Evolutionary conservation across 2,797 vertebrate genomes (phyloP), one percentile per base, ranked within the genome.

Genomic region (Lophius americanus): DNA sequence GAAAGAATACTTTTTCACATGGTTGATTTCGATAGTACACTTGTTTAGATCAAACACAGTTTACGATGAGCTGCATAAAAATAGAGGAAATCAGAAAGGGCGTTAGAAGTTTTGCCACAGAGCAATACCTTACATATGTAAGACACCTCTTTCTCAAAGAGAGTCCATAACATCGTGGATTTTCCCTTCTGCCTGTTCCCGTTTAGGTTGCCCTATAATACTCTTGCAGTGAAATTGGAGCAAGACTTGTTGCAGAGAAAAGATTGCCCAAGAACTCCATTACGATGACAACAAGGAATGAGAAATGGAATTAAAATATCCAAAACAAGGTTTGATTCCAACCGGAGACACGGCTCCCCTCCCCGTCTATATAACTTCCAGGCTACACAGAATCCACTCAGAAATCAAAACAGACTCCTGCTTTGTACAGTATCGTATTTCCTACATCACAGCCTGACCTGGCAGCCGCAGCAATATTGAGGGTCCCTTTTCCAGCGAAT

Each of bases 241-340:
- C 5, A 5, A 72, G 75, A 81, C 76, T 73, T 71, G 64, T 71
- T 49, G 58, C 64, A 53, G 58, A 9, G 11, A 57, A 73, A 50
- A 68, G 36, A 81, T 56, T 55, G 66, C 57, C 53, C 49, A 11
- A 56, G 50, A 78, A 79, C 70, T 84, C 64, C 52, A 80, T 78
- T 76, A 56, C 70, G 63, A 78, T 64, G 7, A 60, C 64, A 39
- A 64, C 62, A 55, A 68, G 54, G 68, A 78, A 64, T 3, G 50
- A 75, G 65, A 81, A 57, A 81, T 79, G 69, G 80, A 81, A 77
- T 78, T 76, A 64, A 84, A 79, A 71, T 50, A 60, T 13, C 46
- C 36, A 6, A 78, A 84, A 76, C 79, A 81, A 88, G 82, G 86
- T 88, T 51, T 77, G 85, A 75, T 52, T 44, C 77, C 64, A 81